These are phyloP conservation scores for Ectemnius continuus DNA, from an alignment of 2,888 invertebrate genomes.

Conservation along the genomic window DNA sequence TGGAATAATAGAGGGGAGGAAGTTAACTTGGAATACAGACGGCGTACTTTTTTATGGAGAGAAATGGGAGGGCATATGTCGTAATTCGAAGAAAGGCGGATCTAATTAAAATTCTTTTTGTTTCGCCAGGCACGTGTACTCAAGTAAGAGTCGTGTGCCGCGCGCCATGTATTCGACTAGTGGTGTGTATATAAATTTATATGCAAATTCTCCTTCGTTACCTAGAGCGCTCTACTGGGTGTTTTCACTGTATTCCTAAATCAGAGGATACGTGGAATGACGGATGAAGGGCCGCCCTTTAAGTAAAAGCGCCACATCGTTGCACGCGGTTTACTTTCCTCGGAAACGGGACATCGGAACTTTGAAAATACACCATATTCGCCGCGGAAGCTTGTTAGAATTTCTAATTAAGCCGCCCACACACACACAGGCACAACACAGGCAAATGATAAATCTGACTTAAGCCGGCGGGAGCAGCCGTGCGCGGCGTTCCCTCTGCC, in stretches of 20 bases:
- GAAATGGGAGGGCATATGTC: constrained; percentile 21
- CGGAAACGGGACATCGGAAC: constrained; percentile 39
- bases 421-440: constrained; percentile 15
- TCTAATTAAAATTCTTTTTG: constrained; percentile 11
- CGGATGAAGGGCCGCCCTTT: constrained; percentile 24
- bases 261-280: constrained; percentile 25
- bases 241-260: constrained; percentile 44
- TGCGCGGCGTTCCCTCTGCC: constrained; percentile 33
- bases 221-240: constrained; percentile 2
- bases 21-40: constrained; percentile 17
- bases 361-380: constrained; percentile 42
- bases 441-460: constrained; percentile 52
- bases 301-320: constrained; percentile 16
- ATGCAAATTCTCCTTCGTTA: constrained; percentile 32
- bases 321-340: constrained; percentile 29
- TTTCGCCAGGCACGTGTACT: background rate
- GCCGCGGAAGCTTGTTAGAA: constrained; percentile 48
- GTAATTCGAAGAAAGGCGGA: background rate
- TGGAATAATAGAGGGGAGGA: constrained; percentile 42
- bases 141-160: too few relatives aligned
- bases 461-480: constrained; percentile 30
- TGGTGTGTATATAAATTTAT: constrained; percentile 21
- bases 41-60: too few relatives aligned
- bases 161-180: background rate
- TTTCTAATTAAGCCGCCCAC: constrained; percentile 52